Base-by-base conservation (phyloP, 2,888 invertebrate genomes). In the Amblyjoppa fuscipennis region DNA sequence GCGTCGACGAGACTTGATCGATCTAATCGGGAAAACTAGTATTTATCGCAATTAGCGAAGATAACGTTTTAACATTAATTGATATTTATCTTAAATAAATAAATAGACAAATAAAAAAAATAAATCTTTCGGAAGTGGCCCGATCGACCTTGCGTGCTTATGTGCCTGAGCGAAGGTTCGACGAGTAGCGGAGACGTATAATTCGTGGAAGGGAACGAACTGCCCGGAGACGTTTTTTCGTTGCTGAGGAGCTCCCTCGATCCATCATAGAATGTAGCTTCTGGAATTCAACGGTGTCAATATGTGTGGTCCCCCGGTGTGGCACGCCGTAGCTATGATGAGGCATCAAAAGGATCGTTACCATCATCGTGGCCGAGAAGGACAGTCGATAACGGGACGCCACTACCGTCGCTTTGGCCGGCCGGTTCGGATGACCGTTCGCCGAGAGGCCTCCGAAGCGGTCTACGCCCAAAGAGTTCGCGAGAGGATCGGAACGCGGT, bases 241-340 rank as follows among this genome's bases (percentile, higher is more conserved):
- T 11, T 41, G n/a, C 59, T 61, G 7, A 59, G 77, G 70, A 74
- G 64, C 76, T 71, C 71, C 53, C 80, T 83, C 92, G 92, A 93
- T 93, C 91, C 93, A 93, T 93, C 93, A 93, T 93, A 93, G 93
- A 93, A 93, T 92, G 92, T 91, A 91, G 91, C 92, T 93, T 92
- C 92, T 93, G 93, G 93, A 93, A 93, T 93, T 92, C 88, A 90
- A 88, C 87, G 87, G 90, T 90, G 89, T 89, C 92, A 89, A 91
- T 91, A 92, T 93, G 93, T 93, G 93, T 93, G 93, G 93, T 93
- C 93, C 88, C 74, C 83, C 73, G 45, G 71, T 69, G 75, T 80
- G 80, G 77, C 64, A 31, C 64, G 70, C 56, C 38, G 56, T 82
- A 71, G 86, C 89, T 89, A 80, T 80, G 80, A 90, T 88, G 89